These are phyloP conservation scores for Elymnias hypermnestra DNA, from an alignment of 1,140 invertebrate species.

Conservation along the genomic window DNA sequence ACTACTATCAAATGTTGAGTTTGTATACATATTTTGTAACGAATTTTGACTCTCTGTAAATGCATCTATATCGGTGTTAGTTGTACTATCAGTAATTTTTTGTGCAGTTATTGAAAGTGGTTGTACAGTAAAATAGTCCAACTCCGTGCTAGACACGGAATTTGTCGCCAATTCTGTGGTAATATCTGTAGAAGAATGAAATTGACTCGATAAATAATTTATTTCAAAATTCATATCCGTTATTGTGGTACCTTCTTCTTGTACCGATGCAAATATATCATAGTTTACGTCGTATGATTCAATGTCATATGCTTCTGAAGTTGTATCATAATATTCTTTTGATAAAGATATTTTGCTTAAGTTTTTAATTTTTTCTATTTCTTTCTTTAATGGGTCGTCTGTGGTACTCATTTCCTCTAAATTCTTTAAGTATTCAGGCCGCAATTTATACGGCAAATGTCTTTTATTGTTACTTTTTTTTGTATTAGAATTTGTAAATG, in stretches of 20 bases:
- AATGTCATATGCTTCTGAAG: constrained; percentile 29
- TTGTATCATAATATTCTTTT: constrained; percentile 12
- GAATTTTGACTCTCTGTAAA: background rate
- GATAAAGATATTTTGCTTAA: constrained; percentile 16
- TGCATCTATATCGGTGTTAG: background rate
- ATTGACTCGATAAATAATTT: constrained; percentile 1
- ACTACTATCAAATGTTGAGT: no score
- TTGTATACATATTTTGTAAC: no score
- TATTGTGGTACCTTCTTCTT: constrained; percentile 2
- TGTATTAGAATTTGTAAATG: no score
- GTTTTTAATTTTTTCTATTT: constrained; percentile 36
- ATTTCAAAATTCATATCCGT: background rate
- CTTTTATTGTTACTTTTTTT: constrained; percentile 8
- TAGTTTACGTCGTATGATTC: constrained; percentile 22
- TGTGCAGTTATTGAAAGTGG: background rate
- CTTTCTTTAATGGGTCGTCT: constrained; percentile 17
- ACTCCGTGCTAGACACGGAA: background rate
- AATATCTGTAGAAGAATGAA: background rate
- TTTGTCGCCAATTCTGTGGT: background rate
- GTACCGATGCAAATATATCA: constrained; percentile 13
- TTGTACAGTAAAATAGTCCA: background rate
- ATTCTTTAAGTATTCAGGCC: constrained; percentile 8
- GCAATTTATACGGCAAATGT: background rate
- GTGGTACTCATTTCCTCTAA: background rate
- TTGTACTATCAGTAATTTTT: background rate